Evolutionary conservation across 1,140 invertebrate species (phyloP), one percentile per base, ranked within the genome.

Genomic region (Mylabris phalerata): DNA sequence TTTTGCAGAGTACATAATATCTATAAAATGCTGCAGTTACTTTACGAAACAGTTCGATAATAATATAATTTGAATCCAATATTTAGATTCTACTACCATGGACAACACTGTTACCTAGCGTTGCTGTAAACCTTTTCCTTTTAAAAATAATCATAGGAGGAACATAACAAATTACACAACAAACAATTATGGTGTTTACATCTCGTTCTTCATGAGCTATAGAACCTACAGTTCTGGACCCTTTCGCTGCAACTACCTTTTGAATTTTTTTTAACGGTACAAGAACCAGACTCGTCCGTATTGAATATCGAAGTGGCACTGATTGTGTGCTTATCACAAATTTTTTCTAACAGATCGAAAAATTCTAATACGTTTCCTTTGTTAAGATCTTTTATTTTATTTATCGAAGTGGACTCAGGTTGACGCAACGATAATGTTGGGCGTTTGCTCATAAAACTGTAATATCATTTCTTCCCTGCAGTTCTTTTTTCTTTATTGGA

Each of bases 381-480:
- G 52, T 72, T 74, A 51, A 77, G 77, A 4, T 72, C 71, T 56
- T 60, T 65, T 10, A 67, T 66, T 57, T 73, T 60, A 4, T 69
- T 67, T 11, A 77, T 43, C 40, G 69, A 75, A 11, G 75, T 78
- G 26, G 68, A 60, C 63, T 80, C 71, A 38, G 76, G 70, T 54
- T 55, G 63, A 55, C 75, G 61, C 42, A 78, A 46, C 9, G 66
- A 67, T 45, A 77, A 42, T 27, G 73, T 60, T 38, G 72, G 70
- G 68, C 77, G 68, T n/a, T 69, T 50, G 60, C 67, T 68, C 60
- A 75, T 70, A 63, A 78, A 78, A 11, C 61, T 50, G 43, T 70
- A 63, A 50, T 71, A 74, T 71, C 73, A 77, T 57, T 75, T 66
- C 54, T 73, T 69, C 4, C 73, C 72, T 56, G 76, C 75, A 49